Percentiles rank a stretch among this genome's conserved stretches.
Evolutionary conservation across 2,113 vertebrate species (phyloP).

Genomic region (Tichodroma muraria): DNA sequence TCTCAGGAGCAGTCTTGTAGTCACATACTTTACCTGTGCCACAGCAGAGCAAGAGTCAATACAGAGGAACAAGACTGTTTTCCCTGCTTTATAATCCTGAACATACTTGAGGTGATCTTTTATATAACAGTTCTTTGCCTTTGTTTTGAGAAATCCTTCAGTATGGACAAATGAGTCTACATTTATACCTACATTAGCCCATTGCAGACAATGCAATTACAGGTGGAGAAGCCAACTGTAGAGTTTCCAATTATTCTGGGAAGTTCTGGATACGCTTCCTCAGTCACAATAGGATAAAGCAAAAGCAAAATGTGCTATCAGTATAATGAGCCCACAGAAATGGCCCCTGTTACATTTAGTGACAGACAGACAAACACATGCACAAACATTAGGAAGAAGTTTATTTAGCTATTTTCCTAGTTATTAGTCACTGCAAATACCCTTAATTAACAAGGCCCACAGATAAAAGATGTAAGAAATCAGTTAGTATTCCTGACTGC

Average conservation of each 20-base stretch:
- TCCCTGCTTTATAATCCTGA: background rate
- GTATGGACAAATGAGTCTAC: background rate
- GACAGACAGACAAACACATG: background rate
- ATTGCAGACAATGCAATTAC: background rate
- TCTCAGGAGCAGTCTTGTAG: background rate
- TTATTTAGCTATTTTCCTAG: background rate
- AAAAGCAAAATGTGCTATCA: background rate
- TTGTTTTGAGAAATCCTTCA: constrained; percentile 3
- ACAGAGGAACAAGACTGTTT: background rate
- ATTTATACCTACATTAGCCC: background rate
- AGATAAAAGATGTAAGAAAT: background rate
- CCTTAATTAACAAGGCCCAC: constrained; percentile 9
- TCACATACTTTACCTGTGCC: background rate
- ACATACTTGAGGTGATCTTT: background rate
- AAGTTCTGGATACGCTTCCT: background rate
- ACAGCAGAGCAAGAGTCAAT: background rate
- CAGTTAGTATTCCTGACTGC: background rate
- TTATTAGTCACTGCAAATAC: background rate
- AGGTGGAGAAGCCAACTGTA: background rate
- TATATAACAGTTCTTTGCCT: background rate
- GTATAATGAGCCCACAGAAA: constrained; percentile 8
- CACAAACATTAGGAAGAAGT: background rate
- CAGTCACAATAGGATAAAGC: background rate
- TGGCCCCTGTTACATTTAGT: background rate
- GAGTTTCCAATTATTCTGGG: constrained; percentile 20